A percentile compares a stretch with the other conserved stretches of the same genome.
These are phyloP conservation scores for Caenorhabditis remanei DNA, from an alignment of 1,140 invertebrate genomes.

Conservation along the genomic window DNA sequence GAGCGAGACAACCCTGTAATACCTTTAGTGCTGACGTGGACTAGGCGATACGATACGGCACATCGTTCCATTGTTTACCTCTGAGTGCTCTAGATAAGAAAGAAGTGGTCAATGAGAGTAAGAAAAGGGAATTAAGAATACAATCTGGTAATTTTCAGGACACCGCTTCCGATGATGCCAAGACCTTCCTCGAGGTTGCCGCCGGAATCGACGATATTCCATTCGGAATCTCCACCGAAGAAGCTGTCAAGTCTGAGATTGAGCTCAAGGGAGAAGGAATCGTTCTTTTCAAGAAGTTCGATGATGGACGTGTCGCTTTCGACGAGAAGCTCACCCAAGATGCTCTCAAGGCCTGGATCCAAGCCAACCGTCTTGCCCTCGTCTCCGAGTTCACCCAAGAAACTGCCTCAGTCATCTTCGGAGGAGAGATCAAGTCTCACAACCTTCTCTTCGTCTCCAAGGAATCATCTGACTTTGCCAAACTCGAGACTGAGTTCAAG, in stretches of 20 bases:
- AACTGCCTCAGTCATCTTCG: constrained; percentile 96
- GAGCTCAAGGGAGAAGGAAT: constrained; percentile 85
- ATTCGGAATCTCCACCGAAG: constrained; percentile 88
- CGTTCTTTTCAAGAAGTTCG: constrained; percentile 94
- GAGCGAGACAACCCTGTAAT: not conserved
- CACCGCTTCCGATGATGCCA: constrained; percentile 84
- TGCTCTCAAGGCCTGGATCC: constrained; percentile 87
- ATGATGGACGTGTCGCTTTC: constrained; percentile 88
- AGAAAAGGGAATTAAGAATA: not conserved
- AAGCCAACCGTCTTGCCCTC: constrained; percentile 88
- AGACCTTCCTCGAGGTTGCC: constrained; percentile 87
- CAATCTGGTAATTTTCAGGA: constrained; percentile 79
- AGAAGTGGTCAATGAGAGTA: not conserved
- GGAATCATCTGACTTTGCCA: constrained; percentile 84
- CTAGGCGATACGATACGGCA: constrained; percentile 7
- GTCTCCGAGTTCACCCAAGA: constrained; percentile 98
- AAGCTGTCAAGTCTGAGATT: constrained; percentile 84
- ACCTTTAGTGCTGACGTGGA: constrained; percentile 2
- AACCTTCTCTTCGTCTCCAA: constrained; percentile 94
- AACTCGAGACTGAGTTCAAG: constrained; percentile 82
- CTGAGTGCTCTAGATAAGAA: not conserved
- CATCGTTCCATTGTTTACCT: not conserved
- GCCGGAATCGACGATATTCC: constrained; percentile 87
- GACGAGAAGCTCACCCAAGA: constrained; percentile 84
- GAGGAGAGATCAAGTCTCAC: constrained; percentile 95